A percentile compares a stretch with the other conserved stretches of the same genome.
Evolutionary conservation across 30 jellyfish, hydroid and myxozoan genomes (phyloP).

Genomic region (Chrysaora quinquecirrha): DNA sequence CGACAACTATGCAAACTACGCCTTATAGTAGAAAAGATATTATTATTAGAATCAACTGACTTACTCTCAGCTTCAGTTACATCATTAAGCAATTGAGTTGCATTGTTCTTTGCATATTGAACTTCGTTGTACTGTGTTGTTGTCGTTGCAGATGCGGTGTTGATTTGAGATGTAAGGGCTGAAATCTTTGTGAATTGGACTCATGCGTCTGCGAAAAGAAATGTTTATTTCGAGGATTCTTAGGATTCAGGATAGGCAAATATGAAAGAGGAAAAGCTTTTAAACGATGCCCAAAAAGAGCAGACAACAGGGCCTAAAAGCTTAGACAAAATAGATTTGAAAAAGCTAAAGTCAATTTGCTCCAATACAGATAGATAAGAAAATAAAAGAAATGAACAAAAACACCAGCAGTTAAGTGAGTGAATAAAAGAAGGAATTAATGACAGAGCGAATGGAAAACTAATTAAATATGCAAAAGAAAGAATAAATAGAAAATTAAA

Average conservation of each 20-base stretch:
- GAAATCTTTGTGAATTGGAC: constrained; percentile 41
- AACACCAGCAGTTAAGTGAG: not conserved
- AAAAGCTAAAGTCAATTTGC: no score
- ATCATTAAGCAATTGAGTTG: constrained; percentile 73
- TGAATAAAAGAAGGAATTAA: not conserved
- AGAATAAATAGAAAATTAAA: not conserved
- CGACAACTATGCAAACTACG: no score
- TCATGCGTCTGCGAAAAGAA: not conserved
- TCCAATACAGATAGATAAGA: not conserved
- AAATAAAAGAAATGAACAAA: not conserved
- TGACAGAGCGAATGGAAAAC: no score
- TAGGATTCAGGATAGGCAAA: no score
- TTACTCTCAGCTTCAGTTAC: constrained; percentile 98
- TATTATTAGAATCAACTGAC: no score
- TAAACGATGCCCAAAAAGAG: no score
- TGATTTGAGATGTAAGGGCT: constrained; percentile 68
- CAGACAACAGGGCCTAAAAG: no score
- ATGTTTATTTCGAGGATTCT: no score
- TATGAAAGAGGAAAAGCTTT: no score
- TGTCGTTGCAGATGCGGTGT: constrained; percentile 59
- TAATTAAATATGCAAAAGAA: not conserved
- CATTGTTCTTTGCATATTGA: constrained; percentile 61
- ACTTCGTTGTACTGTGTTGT: constrained; percentile 56
- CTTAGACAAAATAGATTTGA: no score
- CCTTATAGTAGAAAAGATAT: no score